Evolutionary conservation across 2,888 invertebrate species (phyloP), one percentile per base, ranked within the genome.

Genomic region (Kuschelorhynchus macadamiae): DNA sequence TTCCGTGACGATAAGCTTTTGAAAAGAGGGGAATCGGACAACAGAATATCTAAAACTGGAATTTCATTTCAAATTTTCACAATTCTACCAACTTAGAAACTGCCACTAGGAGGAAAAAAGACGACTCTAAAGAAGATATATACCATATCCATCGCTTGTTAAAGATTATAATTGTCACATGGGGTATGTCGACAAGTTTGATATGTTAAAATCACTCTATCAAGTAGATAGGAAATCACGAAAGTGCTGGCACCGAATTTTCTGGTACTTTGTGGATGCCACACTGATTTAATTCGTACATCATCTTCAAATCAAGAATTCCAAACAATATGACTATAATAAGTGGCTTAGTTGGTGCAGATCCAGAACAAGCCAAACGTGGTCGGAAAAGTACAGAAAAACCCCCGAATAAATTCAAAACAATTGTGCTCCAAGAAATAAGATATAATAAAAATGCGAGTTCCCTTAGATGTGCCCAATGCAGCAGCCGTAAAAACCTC

Each of bases 161-260:
- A 72, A 70, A 25, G 71, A 77, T 60, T 80, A 78, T 55, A 80
- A 76, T 63, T 55, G 33, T 4, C 67, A 78, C 68, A 79, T 79
- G 79, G 76, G 76, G 11, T 73, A 68, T 62, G 77, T 80, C 3
- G 79, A 81, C 71, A 75, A 76, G 65, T 70, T 72, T 41, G 78
- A 81, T 52, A 73, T 72, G 75, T 52, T 75, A 9, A 76, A 75
- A 70, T 60, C 67, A 16, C 30, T 65, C n/a, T 80, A 80, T 64
- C 75, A 76, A 49, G 70, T 75, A 18, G 71, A 79, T 55, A 52
- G 77, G 39, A 79, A 78, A 67, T 74, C 71, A 20, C 71, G 69
- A 57, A 79, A 80, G 74, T 79, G 79, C 78, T 80, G 78, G 59
- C 68, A 64, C 25, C n/a, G 50, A 47, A 66, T 63, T 16, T 60